Evolutionary conservation across 1,140 invertebrate species (phyloP), one percentile per base, ranked within the genome.

Genomic region (Coenobita brevimanus): DNA sequence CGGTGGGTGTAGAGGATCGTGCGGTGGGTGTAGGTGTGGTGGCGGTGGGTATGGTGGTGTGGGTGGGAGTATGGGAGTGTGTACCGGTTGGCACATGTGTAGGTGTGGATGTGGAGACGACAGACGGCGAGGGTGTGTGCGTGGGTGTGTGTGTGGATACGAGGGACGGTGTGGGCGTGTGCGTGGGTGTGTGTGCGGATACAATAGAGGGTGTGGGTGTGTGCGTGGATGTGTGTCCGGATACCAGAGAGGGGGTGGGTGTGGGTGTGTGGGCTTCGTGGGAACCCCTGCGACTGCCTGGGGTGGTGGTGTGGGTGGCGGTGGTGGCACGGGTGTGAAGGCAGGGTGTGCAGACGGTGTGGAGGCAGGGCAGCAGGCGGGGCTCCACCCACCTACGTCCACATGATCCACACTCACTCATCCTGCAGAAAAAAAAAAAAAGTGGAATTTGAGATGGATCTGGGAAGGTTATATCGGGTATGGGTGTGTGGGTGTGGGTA

Each of bases 381-480:
- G 84, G 84, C 43, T 87, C 84, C 21, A 87, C 84, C 84, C 84
- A 87, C 3, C 84, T 57, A 69, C 84, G 75, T 10, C 84, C 84
- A 46, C 84, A 87, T 27, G 84, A 75, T 24, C 84, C 84, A 78
- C 84, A 87, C 33, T 87, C 84, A 43, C 84, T 87, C 84, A 87
- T 87, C 76, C 84, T 87, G 81, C n/a, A 30, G 43, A 43, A n/a
- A n/a, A 4, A 78, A 27, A 71, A 15, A 33, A 6, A 71, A 71
- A 71, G n/a, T n/a, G n/a, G n/a, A n/a, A n/a, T n/a, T n/a, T n/a
- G n/a, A n/a, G n/a, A n/a, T n/a, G n/a, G n/a, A n/a, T n/a, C n/a
- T n/a, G n/a, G n/a, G n/a, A n/a, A n/a, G n/a, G n/a, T n/a, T n/a
- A n/a, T n/a, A n/a, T n/a, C n/a, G n/a, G n/a, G n/a, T n/a, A n/a